Conservation (phyloP, 2,797 vertebrate species). For the Centropyge bicolor region DNA sequence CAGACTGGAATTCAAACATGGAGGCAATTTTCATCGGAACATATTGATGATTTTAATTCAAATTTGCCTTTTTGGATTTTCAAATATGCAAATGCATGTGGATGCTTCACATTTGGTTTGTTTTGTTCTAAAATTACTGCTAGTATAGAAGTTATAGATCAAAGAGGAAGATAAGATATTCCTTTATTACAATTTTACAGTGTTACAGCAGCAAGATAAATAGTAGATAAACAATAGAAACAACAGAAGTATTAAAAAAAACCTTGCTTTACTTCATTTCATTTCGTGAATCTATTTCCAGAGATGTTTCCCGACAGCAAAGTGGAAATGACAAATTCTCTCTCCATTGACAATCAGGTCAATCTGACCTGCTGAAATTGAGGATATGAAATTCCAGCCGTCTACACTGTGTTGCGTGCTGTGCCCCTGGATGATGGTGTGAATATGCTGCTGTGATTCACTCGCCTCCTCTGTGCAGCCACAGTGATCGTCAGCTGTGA, state of each 20-base stretch:
- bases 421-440: slow-evolving; percentile 17
- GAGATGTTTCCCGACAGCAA: slow-evolving; percentile 12
- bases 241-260: no score
- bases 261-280: neutral
- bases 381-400: neutral
- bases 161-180: no score
- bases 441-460: slow-evolving; percentile 49
- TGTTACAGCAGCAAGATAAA: no score
- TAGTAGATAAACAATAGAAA: no score
- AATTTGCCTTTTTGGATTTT: neutral
- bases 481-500: slow-evolving; percentile 17
- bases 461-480: neutral
- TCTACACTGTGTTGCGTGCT: neutral
- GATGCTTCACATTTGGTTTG: neutral
- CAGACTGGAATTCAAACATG: neutral
- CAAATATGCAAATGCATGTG: neutral
- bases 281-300: neutral
- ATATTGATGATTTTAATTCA: neutral
- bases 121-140: neutral
- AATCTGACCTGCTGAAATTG: slow-evolving; percentile 23
- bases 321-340: neutral
- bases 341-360: neutral
- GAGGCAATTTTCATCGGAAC: neutral
- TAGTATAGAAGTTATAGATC: neutral
- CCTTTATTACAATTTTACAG: no score